Conservation (phyloP, 2,113 vertebrate genomes). For the Microcebus lehilahytsara region DNA sequence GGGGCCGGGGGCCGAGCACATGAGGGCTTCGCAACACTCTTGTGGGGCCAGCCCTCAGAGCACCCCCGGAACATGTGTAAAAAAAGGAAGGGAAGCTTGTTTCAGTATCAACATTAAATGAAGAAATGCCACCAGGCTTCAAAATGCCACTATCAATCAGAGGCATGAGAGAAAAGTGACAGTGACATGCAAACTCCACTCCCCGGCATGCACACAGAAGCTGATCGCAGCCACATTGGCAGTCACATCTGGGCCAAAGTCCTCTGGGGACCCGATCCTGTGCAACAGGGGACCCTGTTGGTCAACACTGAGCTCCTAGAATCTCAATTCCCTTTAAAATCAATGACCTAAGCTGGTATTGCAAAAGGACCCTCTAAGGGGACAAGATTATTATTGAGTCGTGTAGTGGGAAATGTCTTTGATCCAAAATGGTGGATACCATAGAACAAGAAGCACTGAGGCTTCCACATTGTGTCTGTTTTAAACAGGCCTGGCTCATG, state of each 20-base stretch:
- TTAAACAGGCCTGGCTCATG: neutral
- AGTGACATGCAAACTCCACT: neutral
- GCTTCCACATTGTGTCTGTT: neutral
- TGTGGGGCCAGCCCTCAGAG: neutral
- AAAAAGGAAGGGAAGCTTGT: slow-evolving; percentile 8
- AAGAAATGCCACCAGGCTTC: neutral
- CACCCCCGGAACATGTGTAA: neutral
- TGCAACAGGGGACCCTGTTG: neutral
- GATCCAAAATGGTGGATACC: neutral
- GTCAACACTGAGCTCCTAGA: neutral
- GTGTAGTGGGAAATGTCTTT: neutral
- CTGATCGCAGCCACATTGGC: neutral
- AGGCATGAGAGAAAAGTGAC: neutral
- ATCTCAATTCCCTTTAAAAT: slow-evolving; percentile 33
- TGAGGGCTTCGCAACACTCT: neutral
- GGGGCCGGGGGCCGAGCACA: neutral
- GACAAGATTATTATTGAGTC: neutral
- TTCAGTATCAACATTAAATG: no score
- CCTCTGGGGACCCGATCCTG: neutral
- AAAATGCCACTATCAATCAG: neutral
- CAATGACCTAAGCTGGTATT: neutral
- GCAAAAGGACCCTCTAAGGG: neutral
- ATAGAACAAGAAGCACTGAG: neutral
- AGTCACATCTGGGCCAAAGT: neutral
- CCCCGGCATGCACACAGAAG: neutral